These are phyloP conservation scores for Anomalospiza imberbis DNA, from an alignment of 2,797 vertebrate species.

Conservation along the genomic window DNA sequence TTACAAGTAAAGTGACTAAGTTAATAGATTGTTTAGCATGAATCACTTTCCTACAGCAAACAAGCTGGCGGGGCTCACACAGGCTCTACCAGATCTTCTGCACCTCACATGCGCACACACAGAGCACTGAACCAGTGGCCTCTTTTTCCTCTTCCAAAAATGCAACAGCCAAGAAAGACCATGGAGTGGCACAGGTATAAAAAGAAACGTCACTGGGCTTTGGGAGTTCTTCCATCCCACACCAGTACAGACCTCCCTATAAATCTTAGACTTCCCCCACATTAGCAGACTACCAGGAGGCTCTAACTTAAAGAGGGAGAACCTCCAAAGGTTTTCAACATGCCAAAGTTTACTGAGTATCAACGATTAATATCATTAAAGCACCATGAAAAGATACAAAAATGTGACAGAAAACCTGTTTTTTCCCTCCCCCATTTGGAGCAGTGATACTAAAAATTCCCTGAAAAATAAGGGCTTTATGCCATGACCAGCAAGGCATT, in stretches of 20 bases:
- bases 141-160: not conserved
- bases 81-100: not conserved
- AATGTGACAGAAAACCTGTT: not conserved
- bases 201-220: not conserved
- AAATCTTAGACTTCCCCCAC: not conserved
- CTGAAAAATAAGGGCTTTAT: fast-evolving
- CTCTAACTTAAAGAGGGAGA: not conserved
- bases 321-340: not conserved
- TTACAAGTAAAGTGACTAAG: not conserved
- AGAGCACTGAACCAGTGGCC: not conserved
- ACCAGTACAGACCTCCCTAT: not conserved
- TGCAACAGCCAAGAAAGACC: not conserved
- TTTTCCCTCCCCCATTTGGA: fast-evolving
- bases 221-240: not conserved
- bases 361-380: not conserved
- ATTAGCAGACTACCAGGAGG: not conserved
- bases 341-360: not conserved
- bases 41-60: not conserved
- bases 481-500: not conserved
- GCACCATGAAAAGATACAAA: not conserved
- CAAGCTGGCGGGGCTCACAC: not conserved
- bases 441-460: not conserved
- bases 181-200: not conserved
- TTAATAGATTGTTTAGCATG: not conserved
- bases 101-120: fast-evolving